These are phyloP conservation scores for Siphamia tubifer DNA, from an alignment of 2,113 vertebrate species.

Conservation along the genomic window DNA sequence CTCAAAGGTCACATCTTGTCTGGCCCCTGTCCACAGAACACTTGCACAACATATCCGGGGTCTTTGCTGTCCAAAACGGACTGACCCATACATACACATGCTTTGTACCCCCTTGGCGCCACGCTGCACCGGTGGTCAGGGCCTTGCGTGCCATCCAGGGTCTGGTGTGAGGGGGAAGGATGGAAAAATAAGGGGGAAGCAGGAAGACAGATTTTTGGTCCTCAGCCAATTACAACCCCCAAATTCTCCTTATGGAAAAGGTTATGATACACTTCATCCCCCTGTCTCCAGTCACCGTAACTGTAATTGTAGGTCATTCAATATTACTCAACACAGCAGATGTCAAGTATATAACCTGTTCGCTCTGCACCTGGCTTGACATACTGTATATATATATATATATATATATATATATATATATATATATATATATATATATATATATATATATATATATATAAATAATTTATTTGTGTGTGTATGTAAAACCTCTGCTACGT, in stretches of 20 bases:
- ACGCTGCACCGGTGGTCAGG: slow-evolving; percentile 65
- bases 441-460: no score
- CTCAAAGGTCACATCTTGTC: slow-evolving; percentile 79
- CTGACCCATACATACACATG: slow-evolving; percentile 16
- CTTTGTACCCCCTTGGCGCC: slow-evolving; percentile 61
- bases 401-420: no score
- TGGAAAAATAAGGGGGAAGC: slow-evolving; percentile 16
- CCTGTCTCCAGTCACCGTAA: slow-evolving; percentile 16
- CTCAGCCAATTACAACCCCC: slow-evolving; percentile 46
- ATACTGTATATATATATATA: no score
- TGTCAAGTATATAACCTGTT: slow-evolving; percentile 47
- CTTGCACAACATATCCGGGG: slow-evolving; percentile 81
- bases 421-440: no score
- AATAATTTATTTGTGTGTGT: no score
- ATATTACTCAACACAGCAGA: slow-evolving; percentile 49
- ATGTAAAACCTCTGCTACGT: no score
- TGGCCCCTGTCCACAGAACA: slow-evolving; percentile 81
- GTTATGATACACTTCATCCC: slow-evolving; percentile 38
- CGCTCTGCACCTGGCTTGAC: slow-evolving; percentile 42
- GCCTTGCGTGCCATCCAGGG: slow-evolving; percentile 63
- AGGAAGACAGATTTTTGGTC: slow-evolving; percentile 50
- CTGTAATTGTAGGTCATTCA: slow-evolving; percentile 43
- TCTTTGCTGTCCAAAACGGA: slow-evolving; percentile 50
- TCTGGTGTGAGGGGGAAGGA: slow-evolving; percentile 35
- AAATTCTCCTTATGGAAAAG: slow-evolving; percentile 62